Base-by-base conservation (phyloP, 2,888 invertebrate species). In the Eumacrocentrus americanus region DNA sequence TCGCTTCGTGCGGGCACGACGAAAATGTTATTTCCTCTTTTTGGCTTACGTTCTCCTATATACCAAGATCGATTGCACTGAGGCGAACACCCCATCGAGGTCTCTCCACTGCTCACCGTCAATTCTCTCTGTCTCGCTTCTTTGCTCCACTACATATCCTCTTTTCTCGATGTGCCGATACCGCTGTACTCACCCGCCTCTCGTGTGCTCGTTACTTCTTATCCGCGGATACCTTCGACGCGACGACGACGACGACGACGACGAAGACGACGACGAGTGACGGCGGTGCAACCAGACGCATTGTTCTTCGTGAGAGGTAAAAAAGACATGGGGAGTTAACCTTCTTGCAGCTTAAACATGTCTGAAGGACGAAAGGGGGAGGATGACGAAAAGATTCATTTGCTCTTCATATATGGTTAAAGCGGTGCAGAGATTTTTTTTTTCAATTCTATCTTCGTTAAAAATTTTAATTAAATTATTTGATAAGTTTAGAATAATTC, bases 171-270 rank as follows among this genome's bases (percentile, higher is more conserved):
- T 61, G 53, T 47, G 55, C 61, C 61, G 61, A 61, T 61, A 61
- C 51, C 51, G 40, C 61, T 53, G 53, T 53, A 47, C 57, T 47
- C 47, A 61, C 53, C 42, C 53, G 53, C 42, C 42, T 53, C 57
- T 53, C 25, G 53, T 47, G 54, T 42, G 52, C 52, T 61, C 61
- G 61, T 61, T 61, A 61, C 61, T 54, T 61, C 54, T 58, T 52
- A 52, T 58, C 50, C 58, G 40, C 48, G 48, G 48, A 61, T 61
- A 61, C 61, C 53, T n/a, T n/a, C n/a, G n/a, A 40, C 23, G 23
- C 47, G 50, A 35, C 34, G 18, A 50, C 50, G 14, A 29, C 2
- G 48, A 48, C 25, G 50, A 14, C 29, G 48, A 48, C 22, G 40
- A 22, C 40, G 42, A 53, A 5, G 18, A 22, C 14, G 12, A 12